phyloP scores from a whole-genome alignment of 2,113 vertebrate genomes.

The Callipepla squamata region DNA sequence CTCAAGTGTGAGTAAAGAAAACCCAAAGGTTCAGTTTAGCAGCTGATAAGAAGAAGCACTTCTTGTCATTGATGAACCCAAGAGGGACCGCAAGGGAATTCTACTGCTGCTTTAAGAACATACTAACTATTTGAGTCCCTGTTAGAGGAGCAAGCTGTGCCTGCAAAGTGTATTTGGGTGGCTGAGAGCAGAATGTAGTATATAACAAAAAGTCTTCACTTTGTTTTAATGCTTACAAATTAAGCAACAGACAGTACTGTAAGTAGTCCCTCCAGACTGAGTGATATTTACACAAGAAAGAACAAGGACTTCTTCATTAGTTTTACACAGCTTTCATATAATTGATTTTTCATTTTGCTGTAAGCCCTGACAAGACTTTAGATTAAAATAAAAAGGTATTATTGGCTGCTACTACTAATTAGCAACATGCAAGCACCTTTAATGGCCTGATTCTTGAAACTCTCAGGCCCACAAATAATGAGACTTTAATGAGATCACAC shows the following conservation, averaged over 20 bases:
- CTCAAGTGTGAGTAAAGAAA: neutral
- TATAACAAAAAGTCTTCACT: neutral
- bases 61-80: neutral
- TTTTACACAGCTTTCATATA: neutral
- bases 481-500: neutral
- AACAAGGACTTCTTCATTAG: neutral
- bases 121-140: neutral
- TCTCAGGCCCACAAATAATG: neutral
- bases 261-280: neutral
- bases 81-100: neutral
- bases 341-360: conserved; percentile 6
- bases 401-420: neutral
- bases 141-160: neutral
- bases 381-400: conserved; percentile 15
- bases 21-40: neutral
- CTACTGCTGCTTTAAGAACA: conserved; percentile 6
- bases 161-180: neutral
- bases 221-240: conserved; percentile 1
- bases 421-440: neutral
- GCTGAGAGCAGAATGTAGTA: neutral
- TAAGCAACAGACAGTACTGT: conserved; percentile 23
- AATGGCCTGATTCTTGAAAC: neutral
- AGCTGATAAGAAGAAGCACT: neutral
- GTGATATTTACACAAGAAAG: conserved; percentile 15
- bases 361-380: neutral